Percentiles rank a stretch among this genome's conserved stretches.
Evolutionary conservation across 1,140 invertebrate species (phyloP).

Genomic region (Bursaphelenchus mucronatus): DNA sequence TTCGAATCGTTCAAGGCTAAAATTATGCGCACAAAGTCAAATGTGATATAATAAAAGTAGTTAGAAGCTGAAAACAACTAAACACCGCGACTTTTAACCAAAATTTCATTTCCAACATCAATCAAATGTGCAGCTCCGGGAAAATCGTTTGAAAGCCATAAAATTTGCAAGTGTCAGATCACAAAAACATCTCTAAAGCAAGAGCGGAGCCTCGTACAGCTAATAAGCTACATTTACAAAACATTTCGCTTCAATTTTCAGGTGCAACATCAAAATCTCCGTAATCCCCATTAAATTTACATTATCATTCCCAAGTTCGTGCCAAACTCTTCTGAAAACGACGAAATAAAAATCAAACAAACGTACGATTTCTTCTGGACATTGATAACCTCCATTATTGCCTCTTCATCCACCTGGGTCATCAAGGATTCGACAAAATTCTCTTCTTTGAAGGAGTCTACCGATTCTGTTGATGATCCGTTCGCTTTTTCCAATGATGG

Average conservation of each 20-base stretch:
- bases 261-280: background rate
- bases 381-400: slow-evolving; percentile 42
- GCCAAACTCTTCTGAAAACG: too few species aligned
- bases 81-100: too few species aligned
- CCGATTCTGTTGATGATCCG: background rate
- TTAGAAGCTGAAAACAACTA: too few species aligned
- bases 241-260: slow-evolving; percentile 1
- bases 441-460: slow-evolving; percentile 36
- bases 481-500: too few species aligned
- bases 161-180: too few species aligned
- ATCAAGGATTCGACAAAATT: slow-evolving; percentile 38
- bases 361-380: slow-evolving; percentile 46
- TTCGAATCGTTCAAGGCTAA: slow-evolving; percentile 40
- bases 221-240: too few species aligned
- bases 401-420: slow-evolving; percentile 42
- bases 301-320: background rate
- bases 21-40: slow-evolving; percentile 12
- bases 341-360: slow-evolving; percentile 9
- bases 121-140: too few species aligned
- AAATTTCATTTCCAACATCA: too few species aligned
- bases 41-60: background rate
- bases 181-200: too few species aligned
- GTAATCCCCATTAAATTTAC: background rate
- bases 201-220: too few species aligned
- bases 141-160: too few species aligned